Conservation (phyloP, 2,797 vertebrate species). For the Galago senegalensis region DNA sequence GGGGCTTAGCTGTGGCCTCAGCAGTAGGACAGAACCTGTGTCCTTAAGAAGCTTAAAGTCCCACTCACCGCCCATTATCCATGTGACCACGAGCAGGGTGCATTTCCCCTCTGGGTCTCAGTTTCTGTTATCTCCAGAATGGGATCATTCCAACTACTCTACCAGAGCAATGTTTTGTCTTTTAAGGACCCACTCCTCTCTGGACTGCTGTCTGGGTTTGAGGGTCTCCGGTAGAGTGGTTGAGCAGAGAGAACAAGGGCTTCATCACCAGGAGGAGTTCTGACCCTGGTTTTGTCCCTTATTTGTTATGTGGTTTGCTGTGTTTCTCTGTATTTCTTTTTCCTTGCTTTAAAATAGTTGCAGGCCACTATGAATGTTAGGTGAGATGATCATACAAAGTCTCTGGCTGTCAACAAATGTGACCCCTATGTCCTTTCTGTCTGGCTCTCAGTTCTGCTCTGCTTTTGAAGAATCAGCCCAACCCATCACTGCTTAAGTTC, state of each 20-base stretch:
- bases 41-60: not conserved
- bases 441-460: not conserved
- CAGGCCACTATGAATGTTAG: not conserved
- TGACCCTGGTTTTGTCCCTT: not conserved
- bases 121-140: not conserved
- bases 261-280: not conserved
- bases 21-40: not conserved
- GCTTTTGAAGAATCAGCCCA: not conserved
- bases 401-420: not conserved
- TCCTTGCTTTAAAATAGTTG: not conserved
- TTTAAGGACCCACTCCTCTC: not conserved
- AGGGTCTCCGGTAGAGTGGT: not conserved
- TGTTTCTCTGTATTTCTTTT: conserved; percentile 62
- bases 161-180: not conserved
- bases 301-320: not conserved
- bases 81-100: not conserved
- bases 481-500: not conserved
- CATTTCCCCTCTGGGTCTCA: not conserved
- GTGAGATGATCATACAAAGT: not conserved
- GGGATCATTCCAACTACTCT: not conserved
- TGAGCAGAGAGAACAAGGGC: not conserved
- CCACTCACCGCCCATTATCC: not conserved
- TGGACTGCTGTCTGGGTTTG: not conserved
- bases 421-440: not conserved
- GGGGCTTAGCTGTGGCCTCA: not conserved